Percentiles rank a stretch among this genome's conserved stretches.
Evolutionary conservation across 64 coral and sea anemone species (phyloP).

Genomic region (Stichodactyla mertensii): DNA sequence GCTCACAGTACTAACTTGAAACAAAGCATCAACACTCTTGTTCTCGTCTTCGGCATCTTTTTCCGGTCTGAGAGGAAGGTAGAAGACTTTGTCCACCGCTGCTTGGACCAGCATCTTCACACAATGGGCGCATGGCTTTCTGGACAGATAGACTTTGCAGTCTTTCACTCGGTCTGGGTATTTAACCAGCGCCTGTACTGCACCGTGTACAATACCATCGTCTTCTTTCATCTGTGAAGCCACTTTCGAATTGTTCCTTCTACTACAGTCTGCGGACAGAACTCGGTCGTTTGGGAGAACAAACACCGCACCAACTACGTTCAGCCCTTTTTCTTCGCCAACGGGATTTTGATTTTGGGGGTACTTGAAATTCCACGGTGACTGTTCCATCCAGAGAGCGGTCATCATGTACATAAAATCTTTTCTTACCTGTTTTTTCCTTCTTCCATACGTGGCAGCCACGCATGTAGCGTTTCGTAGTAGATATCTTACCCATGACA

Average conservation of each 20-base stretch:
- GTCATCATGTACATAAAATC: constrained; percentile 18
- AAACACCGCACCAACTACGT: background rate
- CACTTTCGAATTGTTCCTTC: background rate
- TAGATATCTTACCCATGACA: too few species aligned
- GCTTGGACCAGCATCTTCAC: constrained; percentile 66
- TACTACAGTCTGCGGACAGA: constrained; percentile 32
- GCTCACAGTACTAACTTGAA: constrained; percentile 30
- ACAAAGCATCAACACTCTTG: constrained; percentile 33
- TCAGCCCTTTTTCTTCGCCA: too few species aligned
- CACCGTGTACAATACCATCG: too few species aligned
- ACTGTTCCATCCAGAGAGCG: constrained; percentile 34
- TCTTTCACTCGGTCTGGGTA: constrained; percentile 16
- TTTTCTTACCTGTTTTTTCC: too few species aligned
- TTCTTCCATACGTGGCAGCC: background rate
- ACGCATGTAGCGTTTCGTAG: too few species aligned
- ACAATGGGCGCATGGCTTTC: constrained; percentile 61
- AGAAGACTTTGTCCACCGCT: constrained; percentile 48
- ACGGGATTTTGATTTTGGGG: too few species aligned
- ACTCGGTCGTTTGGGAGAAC: constrained; percentile 28
- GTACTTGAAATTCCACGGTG: background rate
- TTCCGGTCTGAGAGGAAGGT: constrained; percentile 57
- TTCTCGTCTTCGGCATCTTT: background rate
- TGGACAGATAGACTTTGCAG: constrained; percentile 52
- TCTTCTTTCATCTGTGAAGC: too few species aligned
- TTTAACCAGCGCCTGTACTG: too few species aligned